phyloP scores from a whole-genome alignment of 2,113 vertebrate species.

The Clarias gariepinus region DNA sequence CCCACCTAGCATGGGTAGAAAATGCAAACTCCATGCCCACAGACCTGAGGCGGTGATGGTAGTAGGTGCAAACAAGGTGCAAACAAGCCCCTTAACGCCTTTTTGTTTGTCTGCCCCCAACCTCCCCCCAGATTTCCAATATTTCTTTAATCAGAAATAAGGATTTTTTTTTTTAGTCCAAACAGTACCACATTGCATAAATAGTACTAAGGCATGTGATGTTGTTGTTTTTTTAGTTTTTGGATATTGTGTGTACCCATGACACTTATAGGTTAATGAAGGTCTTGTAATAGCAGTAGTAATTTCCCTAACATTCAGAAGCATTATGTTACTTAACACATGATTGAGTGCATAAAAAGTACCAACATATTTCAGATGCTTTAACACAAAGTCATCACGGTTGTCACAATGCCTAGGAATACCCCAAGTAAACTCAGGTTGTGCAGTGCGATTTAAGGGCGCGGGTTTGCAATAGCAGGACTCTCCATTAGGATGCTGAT shows the following conservation, averaged over 20 bases:
- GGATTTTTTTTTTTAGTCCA: too few species aligned
- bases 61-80: too few species aligned
- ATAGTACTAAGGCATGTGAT: background rate
- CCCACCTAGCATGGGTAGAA: too few species aligned
- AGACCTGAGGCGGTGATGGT: too few species aligned
- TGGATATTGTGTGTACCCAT: background rate
- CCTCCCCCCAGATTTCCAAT: background rate
- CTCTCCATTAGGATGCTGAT: constrained; percentile 9
- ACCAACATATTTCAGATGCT: constrained; percentile 25
- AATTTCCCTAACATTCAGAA: constrained; percentile 31
- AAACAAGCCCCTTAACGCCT: background rate
- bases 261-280: background rate
- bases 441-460: background rate
- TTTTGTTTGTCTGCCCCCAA: background rate
- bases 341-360: constrained; percentile 14
- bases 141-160: background rate
- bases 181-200: background rate
- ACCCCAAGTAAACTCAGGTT: constrained; percentile 33
- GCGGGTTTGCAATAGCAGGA: background rate
- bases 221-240: constrained; percentile 14
- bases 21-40: too few species aligned
- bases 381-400: constrained; percentile 4
- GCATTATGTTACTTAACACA: background rate
- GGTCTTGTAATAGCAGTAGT: background rate
- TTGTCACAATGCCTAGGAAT: constrained; percentile 27